A percentile compares a stretch with the other conserved stretches of the same genome.
Evolutionary conservation across 2,113 vertebrate species (phyloP).

Genomic region (Neotoma lepida): DNA sequence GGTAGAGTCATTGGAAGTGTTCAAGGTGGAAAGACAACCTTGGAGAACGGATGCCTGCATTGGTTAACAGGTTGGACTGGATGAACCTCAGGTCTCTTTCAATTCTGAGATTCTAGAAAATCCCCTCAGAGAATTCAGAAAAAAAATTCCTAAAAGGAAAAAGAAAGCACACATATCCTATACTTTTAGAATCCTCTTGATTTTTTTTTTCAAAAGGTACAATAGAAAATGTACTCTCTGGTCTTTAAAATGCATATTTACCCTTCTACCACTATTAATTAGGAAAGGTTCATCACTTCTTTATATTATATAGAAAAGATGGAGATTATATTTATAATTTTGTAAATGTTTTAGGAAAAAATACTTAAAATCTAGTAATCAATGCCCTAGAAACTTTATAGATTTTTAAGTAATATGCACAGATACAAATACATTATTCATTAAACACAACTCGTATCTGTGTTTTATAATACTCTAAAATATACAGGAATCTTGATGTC

Average conservation of each 20-base stretch:
- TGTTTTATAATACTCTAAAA: neutral
- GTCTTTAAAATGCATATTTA: conserved; percentile 74
- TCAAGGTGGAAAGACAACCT: conserved; percentile 73
- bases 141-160: conserved; percentile 80
- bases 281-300: conserved; percentile 70
- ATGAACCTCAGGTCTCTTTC: conserved; percentile 78
- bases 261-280: conserved; percentile 68
- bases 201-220: conserved; percentile 72
- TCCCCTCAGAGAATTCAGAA: conserved; percentile 80
- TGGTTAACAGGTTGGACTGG: conserved; percentile 72
- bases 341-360: conserved; percentile 77
- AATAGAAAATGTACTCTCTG: conserved; percentile 76
- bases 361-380: conserved; percentile 81
- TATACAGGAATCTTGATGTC: neutral
- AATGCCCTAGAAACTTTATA: conserved; percentile 79
- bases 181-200: conserved; percentile 77
- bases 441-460: neutral
- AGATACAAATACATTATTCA: conserved; percentile 87
- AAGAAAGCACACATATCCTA: conserved; percentile 76
- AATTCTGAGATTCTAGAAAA: conserved; percentile 80
- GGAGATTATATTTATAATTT: conserved; percentile 74
- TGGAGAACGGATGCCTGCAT: conserved; percentile 68
- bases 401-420: conserved; percentile 80
- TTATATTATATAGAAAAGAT: conserved; percentile 78
- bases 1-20: conserved; percentile 76